Base-by-base conservation (phyloP, 2,888 invertebrate species). In the Frankliniella intonsa region DNA sequence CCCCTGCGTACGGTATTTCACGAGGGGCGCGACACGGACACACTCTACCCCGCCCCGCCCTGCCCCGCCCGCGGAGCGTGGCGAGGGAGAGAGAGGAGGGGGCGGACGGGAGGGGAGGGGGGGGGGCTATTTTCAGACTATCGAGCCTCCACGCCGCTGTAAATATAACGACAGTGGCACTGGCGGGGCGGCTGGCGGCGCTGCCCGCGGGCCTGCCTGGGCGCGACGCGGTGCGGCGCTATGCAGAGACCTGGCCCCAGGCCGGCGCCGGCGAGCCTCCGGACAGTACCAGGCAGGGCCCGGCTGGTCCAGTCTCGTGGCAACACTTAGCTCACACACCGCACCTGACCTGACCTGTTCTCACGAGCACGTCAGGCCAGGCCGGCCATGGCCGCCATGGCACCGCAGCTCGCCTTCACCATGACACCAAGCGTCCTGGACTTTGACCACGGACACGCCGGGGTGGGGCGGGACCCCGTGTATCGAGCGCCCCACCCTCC, bases 91-190 rank as follows among this genome's bases (percentile, higher is more conserved):
- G 17, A 14, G 55, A 14, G 17, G 55, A 14, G 55, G 55, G 12
- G 17, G 14, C 11, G 55, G 55, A 12, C 11, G 14, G 1, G 55
- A 19, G 55, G 12, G 12, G 55, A 19, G 55, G 69, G 25, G 25
- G 25, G 22, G 69, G 69, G 69, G n/a, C 69, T 76, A 76, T 76
- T 76, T 76, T 76, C 69, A 76, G 69, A 76, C 69, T 76, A 76
- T 76, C 69, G 69, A 76, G 69, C 69, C 69, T 25, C 69, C 69
- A 22, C 25, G 25, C 69, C 22, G 69, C 69, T 76, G 69, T 76
- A 76, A 76, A 76, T 76, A 76, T 76, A 76, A 76, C 69, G 69
- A 76, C 69, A 76, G 22, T 22, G 69, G 25, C 69, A 76, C 69
- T 25, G 22, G 25, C 55, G 55, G 11, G n/a, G n/a, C n/a, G n/a